Evolutionary conservation across 2,888 invertebrate species (phyloP).

Genomic region (Taphrorychus bicolor): DNA sequence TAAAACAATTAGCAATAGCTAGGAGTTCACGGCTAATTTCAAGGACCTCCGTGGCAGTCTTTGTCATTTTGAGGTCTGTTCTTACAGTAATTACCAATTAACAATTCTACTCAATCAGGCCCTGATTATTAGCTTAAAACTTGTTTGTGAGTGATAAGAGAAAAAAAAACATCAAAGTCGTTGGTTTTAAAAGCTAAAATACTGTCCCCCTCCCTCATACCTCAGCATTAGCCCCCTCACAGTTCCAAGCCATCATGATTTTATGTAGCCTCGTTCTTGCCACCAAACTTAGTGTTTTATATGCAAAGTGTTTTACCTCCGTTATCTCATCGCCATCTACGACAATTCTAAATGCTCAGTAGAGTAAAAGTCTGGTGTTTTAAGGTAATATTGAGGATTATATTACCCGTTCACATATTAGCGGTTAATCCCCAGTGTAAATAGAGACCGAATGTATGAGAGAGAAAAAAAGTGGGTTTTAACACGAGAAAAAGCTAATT

Average conservation of each 20-base stretch:
- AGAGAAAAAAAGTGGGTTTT: too few relatives aligned
- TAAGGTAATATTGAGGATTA: conserved; percentile 49
- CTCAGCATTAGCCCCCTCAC: not conserved
- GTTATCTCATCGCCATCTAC: conserved; percentile 41
- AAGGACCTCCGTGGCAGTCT: too few relatives aligned
- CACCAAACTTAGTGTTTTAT: not conserved
- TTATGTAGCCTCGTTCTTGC: conserved; percentile 1
- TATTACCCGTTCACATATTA: conserved; percentile 50
- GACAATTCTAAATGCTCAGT: conserved; percentile 61
- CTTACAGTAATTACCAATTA: too few relatives aligned
- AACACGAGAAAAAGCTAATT: too few relatives aligned
- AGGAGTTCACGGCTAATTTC: too few relatives aligned
- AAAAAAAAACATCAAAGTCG: too few relatives aligned
- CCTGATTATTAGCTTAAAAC: too few relatives aligned
- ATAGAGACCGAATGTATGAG: conserved; percentile 54
- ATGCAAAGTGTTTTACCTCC: not conserved
- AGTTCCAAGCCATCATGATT: conserved; percentile 7
- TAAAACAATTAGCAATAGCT: too few relatives aligned
- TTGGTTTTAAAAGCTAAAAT: not conserved
- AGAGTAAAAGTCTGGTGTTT: conserved; percentile 53
- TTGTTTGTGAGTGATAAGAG: too few relatives aligned
- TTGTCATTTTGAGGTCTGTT: too few relatives aligned
- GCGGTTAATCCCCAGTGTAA: conserved; percentile 58
- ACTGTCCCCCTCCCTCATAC: not conserved
- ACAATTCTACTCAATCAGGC: too few relatives aligned